These are phyloP conservation scores for Pipistrellus pygmaeus DNA, from an alignment of 2,797 vertebrate genomes.

Conservation along the genomic window DNA sequence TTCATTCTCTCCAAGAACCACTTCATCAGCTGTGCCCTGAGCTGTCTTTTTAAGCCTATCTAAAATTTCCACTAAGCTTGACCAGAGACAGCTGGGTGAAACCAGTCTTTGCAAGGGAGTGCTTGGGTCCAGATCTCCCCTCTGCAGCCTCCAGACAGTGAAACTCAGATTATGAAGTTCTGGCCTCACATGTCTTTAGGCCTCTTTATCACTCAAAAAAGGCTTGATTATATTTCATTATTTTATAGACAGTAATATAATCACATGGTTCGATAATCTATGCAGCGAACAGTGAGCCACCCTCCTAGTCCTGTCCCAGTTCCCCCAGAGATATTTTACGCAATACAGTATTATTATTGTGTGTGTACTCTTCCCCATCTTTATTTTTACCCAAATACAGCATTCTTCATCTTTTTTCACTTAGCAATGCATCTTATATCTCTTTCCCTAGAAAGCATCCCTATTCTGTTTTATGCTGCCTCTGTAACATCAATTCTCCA, in stretches of 20 bases:
- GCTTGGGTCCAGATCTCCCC: not conserved
- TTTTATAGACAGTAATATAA: not conserved
- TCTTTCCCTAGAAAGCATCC: not conserved
- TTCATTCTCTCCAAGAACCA: not conserved
- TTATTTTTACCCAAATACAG: not conserved
- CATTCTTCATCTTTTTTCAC: not conserved
- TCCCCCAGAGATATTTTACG: not conserved
- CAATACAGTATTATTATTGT: not conserved
- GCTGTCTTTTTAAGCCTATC: slow-evolving; percentile 7
- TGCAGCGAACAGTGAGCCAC: not conserved
- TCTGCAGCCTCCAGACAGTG: not conserved
- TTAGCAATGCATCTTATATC: not conserved
- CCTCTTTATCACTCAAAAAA: not conserved
- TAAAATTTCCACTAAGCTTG: slow-evolving; percentile 47
- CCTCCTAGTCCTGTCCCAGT: not conserved
- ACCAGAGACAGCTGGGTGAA: not conserved
- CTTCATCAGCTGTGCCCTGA: slow-evolving; percentile 33
- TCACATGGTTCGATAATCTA: not conserved
- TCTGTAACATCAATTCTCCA: not conserved
- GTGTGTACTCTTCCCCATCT: not conserved
- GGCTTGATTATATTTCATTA: not conserved
- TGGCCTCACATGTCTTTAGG: not conserved
- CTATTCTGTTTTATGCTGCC: not conserved
- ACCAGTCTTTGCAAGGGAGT: not conserved
- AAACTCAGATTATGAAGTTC: not conserved